Conservation (phyloP, 2,888 invertebrate species). For the Cordilura impudica region DNA sequence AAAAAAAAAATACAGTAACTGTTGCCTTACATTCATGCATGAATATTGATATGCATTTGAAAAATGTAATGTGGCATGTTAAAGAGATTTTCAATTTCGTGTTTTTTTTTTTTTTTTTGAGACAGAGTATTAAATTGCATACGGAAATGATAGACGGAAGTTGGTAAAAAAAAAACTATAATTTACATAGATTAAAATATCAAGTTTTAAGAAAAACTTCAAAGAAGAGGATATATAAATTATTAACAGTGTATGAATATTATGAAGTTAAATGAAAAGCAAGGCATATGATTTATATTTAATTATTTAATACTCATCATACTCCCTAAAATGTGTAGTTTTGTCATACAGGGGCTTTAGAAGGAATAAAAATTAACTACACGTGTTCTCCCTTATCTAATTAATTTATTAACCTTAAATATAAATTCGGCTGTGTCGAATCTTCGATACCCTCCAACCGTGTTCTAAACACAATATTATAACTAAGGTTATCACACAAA, state of each 20-base stretch:
- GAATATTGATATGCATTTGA: conserved; percentile 60
- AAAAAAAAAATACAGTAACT: conserved; percentile 45
- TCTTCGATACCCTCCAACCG: too few species aligned
- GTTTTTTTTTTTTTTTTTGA: neutral
- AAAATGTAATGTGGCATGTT: conserved; percentile 64
- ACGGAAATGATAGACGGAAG: conserved; percentile 73
- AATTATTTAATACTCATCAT: too few species aligned
- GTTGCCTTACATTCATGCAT: conserved; percentile 45
- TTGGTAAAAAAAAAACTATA: conserved; percentile 44
- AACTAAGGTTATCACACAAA: too few species aligned
- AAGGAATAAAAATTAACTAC: too few species aligned
- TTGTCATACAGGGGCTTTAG: too few species aligned
- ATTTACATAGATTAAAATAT: conserved; percentile 56
- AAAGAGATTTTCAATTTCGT: conserved; percentile 57
- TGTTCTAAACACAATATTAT: too few species aligned
- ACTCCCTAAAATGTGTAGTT: too few species aligned
- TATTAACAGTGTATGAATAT: neutral
- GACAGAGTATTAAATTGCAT: conserved; percentile 71
- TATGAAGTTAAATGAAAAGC: neutral
- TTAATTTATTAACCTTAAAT: too few species aligned
- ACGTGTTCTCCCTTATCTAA: too few species aligned
- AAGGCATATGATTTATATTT: conserved; percentile 29
- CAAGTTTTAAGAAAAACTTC: neutral
- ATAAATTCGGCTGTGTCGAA: too few species aligned
- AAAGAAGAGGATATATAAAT: conserved; percentile 32